Evolutionary conservation across 2,113 vertebrate species (phyloP).

Genomic region (Tretioscincus oriximinensis): DNA sequence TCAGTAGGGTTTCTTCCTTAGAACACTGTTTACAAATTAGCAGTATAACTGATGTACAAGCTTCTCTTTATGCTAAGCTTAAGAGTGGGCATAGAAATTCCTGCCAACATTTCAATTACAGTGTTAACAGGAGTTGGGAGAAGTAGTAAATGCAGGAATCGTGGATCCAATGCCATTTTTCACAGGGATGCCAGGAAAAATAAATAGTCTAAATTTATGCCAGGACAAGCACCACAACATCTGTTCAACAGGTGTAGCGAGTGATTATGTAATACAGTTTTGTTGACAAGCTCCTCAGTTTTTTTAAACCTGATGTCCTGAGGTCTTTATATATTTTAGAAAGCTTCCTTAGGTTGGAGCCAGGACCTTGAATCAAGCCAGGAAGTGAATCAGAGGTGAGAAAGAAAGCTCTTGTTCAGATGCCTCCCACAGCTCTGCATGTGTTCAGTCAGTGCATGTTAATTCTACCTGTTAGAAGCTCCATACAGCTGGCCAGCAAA

Average conservation of each 20-base stretch:
- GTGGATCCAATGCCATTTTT: not conserved
- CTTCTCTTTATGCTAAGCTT: constrained; percentile 25
- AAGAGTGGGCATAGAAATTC: not conserved
- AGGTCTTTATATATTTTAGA: not conserved
- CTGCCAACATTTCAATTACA: not conserved
- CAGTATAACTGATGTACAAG: not conserved
- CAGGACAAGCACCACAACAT: constrained; percentile 4
- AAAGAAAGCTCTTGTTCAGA: no score
- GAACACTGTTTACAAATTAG: not conserved
- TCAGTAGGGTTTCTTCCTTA: not conserved
- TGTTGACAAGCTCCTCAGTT: not conserved
- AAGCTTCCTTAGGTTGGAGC: not conserved
- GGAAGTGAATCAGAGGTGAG: no score
- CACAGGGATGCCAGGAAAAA: constrained; percentile 1
- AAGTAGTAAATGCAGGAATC: not conserved
- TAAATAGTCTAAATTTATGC: not conserved
- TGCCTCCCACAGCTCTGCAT: no score
- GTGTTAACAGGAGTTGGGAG: not conserved
- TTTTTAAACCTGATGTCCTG: not conserved
- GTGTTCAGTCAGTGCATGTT: no score
- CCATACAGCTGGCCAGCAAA: no score
- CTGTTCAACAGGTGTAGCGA: constrained; percentile 7
- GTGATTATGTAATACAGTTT: not conserved
- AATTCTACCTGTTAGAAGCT: no score
- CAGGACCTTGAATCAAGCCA: no score